phyloP scores from a whole-genome alignment of 2,113 vertebrate species.

The Engraulis encrasicolus region DNA sequence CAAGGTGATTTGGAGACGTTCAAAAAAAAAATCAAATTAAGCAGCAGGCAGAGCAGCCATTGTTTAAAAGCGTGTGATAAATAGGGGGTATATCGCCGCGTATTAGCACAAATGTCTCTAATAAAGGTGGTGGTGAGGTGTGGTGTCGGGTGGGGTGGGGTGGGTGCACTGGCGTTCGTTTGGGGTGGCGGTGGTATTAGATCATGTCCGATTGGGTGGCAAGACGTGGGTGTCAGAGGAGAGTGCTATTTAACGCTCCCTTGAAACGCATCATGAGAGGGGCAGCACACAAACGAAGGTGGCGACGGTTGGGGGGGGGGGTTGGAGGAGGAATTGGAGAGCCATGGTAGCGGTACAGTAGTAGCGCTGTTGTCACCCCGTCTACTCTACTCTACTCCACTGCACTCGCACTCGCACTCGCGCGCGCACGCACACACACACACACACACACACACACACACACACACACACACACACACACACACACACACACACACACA shows the following conservation, averaged over 20 bases:
- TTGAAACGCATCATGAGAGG: neutral
- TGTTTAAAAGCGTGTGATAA: neutral
- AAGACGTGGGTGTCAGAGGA: neutral
- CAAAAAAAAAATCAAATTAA: neutral
- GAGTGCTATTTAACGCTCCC: slow-evolving; percentile 2
- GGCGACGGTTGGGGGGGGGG: too few relatives aligned
- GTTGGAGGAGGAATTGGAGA: too few relatives aligned
- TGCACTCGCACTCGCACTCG: too few relatives aligned
- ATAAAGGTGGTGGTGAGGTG: neutral
- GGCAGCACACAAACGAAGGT: slow-evolving; percentile 4
- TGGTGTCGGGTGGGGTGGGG: too few relatives aligned
- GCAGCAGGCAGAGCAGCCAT: neutral
- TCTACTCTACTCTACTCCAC: too few relatives aligned
- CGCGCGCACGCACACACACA: too few relatives aligned
- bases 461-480: too few relatives aligned
- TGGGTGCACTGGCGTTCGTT: too few relatives aligned
- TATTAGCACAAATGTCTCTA: neutral
- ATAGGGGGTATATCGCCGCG: neutral
- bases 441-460: too few relatives aligned
- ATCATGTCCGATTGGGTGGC: neutral
- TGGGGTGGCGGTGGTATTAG: neutral
- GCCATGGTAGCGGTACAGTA: too few relatives aligned
- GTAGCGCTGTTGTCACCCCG: neutral
- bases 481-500: too few relatives aligned
- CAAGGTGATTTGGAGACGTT: neutral